Base-by-base conservation (phyloP, 2,113 vertebrate species). In the Morone chrysops region DNA sequence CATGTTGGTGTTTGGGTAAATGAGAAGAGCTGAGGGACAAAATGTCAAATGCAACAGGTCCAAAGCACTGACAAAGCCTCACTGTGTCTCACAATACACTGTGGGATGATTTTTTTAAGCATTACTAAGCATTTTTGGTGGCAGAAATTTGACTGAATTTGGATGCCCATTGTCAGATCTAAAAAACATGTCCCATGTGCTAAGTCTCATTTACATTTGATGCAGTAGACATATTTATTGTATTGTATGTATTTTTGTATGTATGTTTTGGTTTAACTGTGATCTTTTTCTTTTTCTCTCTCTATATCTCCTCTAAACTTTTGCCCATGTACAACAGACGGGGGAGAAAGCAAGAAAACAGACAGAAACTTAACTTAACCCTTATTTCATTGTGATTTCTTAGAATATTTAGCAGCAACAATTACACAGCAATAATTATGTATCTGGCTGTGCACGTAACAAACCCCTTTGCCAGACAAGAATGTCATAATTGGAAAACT, bases 1-100 rank as follows among this genome's bases (percentile, higher is more conserved):
- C 5, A 0, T 12, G 48, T 41, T 12, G 69, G 62, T 45, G 66
- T 83, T 74, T 69, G 38, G 51, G 66, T 72, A 47, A 75, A 81
- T 66, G 51, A 78, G 45, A 54, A 7, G 66, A 57, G 56, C n/a
- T 0, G 4, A 78, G 81, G 63, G 71, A 75, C 22, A 12, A 47
- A 25, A 56, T 48, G 56, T 78, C 61, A 48, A 36, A 61, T 3
- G 31, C 60, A 22, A 48, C 69, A 65, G 43, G 67, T 73, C 36
- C 25, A 2, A 31, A 40, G 31, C 22, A 22, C 41, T 41, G 68
- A 63, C 43, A 73, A 57, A 74, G 43, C 48, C 53, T 8, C 8
- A 17, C 31, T 53, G 41, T 47, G 60, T 9, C 1, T 82, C 53
- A 54, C 12, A 36, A 10, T 9, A 13, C 6, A 18, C 14, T 3